Conservation (phyloP, 37 sponge, comb jelly and placozoan species). For the Lycopodina hypogea region DNA sequence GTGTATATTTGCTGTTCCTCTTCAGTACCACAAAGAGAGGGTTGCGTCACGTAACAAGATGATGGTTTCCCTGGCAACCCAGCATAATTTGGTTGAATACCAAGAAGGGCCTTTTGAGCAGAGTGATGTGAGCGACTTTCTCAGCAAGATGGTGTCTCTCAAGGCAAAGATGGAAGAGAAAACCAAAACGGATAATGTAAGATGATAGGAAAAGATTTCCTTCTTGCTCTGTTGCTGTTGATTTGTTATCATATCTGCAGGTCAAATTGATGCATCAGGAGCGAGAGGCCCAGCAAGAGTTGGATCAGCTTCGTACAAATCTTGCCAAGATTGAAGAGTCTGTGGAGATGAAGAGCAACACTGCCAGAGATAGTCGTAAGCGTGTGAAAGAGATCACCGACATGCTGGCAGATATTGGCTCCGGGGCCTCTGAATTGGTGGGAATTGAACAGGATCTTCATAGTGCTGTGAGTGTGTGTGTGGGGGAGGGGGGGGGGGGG, state of each 20-base stretch:
- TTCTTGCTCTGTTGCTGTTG: neutral
- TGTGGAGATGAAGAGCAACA: constrained; percentile 37
- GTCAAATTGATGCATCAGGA: constrained; percentile 31
- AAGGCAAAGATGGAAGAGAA: constrained; percentile 16
- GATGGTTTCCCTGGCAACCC: constrained; percentile 20
- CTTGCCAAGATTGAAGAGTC: constrained; percentile 53
- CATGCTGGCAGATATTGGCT: constrained; percentile 34
- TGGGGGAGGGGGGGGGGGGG: too few species aligned
- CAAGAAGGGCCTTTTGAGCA: constrained; percentile 12
- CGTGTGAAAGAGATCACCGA: constrained; percentile 16
- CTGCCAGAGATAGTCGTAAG: constrained; percentile 36
- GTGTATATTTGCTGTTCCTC: neutral
- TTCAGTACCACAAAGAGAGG: constrained; percentile 40
- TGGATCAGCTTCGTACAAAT: constrained; percentile 53
- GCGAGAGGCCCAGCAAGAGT: constrained; percentile 13
- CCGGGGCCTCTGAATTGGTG: constrained; percentile 39
- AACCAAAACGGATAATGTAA: constrained; percentile 29
- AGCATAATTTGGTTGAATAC: constrained; percentile 14
- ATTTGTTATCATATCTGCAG: constrained; percentile 13
- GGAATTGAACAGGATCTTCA: constrained; percentile 50
- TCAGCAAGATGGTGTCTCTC: constrained; percentile 13
- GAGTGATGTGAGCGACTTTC: constrained; percentile 10
- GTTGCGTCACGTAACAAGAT: constrained; percentile 25
- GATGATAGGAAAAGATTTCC: neutral
- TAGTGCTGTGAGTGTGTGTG: constrained; percentile 35